Conservation (phyloP, 2,797 vertebrate genomes). For the Takifugu ocellatus region DNA sequence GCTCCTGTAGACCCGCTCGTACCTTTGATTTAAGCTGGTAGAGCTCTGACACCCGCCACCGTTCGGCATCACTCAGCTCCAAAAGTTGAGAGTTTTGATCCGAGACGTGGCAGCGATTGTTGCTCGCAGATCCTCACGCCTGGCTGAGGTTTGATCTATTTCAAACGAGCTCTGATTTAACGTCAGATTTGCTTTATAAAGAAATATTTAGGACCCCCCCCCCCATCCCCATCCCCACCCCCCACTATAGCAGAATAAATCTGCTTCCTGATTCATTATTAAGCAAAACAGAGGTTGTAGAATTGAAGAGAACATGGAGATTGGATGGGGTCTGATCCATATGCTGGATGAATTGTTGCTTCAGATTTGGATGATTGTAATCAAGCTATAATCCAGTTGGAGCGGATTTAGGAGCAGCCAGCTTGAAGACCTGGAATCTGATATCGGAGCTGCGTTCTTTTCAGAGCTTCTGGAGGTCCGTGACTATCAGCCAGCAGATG, state of each 20-base stretch:
- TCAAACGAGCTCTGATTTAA: constrained; percentile 29
- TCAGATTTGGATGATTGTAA: constrained; percentile 24
- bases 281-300: no score
- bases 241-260: no score
- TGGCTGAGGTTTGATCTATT: constrained; percentile 45
- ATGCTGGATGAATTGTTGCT: constrained; percentile 31
- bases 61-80: constrained; percentile 46
- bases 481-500: no score
- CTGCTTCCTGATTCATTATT: no score
- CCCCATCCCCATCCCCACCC: no score
- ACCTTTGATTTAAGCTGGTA: constrained; percentile 52
- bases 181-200: constrained; percentile 36
- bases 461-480: no score
- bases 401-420: constrained; percentile 40
- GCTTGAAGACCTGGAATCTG: constrained; percentile 14
- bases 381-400: constrained; percentile 38
- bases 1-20: constrained; percentile 30
- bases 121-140: constrained; percentile 44
- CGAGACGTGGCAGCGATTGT: constrained; percentile 52
- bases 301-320: constrained; percentile 20
- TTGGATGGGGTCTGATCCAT: constrained; percentile 31
- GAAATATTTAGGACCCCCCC: no score
- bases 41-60: constrained; percentile 54
- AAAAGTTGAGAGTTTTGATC: constrained; percentile 63
- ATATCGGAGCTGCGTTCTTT: background rate